Percentiles rank a stretch among this genome's conserved stretches.
Conservation (phyloP, 2,888 invertebrate genomes). For the Colletes collaris region DNA sequence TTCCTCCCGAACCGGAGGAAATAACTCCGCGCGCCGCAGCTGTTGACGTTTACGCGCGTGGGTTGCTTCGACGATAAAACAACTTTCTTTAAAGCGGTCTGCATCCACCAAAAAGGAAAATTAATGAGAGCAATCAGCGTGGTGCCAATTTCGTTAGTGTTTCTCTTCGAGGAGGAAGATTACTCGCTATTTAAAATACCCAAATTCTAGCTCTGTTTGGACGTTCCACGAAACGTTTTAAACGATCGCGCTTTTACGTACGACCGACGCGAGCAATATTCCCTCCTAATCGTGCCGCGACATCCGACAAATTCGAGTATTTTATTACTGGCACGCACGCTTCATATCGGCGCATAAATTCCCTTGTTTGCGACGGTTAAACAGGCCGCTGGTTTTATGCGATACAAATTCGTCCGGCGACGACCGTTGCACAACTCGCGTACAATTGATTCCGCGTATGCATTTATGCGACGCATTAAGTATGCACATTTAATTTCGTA, state of each 20-base stretch:
- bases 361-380: neutral
- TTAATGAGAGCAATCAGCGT: neutral
- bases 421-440: neutral
- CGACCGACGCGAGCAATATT: neutral
- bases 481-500: conserved; percentile 17
- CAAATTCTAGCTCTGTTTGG: no score
- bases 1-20: neutral
- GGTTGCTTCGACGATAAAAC: conserved; percentile 5
- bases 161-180: no score
- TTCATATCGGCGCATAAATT: conserved; percentile 14
- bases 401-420: neutral
- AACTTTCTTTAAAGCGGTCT: neutral
- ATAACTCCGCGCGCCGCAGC: conserved; percentile 7
- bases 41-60: conserved; percentile 14
- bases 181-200: no score
- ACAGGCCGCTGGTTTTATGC: neutral
- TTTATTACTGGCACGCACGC: neutral
- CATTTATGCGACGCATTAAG: conserved; percentile 19
- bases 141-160: no score
- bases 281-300: neutral
- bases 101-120: neutral
- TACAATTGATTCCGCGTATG: no score
- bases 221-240: no score
- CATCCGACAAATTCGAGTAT: neutral
- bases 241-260: neutral